Evolutionary conservation across 2,113 vertebrate species (phyloP).

Genomic region (Brevimyrus niger): DNA sequence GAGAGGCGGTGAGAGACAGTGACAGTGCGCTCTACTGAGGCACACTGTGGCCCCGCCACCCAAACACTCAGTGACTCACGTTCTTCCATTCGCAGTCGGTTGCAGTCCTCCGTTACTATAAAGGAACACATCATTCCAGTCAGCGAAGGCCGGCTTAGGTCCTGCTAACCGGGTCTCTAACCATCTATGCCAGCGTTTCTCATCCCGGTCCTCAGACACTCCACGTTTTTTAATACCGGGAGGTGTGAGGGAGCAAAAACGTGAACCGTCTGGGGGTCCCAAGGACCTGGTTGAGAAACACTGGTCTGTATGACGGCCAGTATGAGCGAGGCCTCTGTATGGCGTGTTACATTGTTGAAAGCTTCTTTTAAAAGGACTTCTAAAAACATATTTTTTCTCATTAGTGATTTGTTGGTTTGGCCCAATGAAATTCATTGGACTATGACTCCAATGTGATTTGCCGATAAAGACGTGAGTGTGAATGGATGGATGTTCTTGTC

Average conservation of each 20-base stretch:
- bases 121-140: slow-evolving; percentile 60
- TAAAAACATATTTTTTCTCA: not conserved
- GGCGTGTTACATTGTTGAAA: not conserved
- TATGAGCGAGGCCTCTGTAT: not conserved
- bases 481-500: not conserved
- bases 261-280: not conserved
- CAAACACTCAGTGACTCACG: slow-evolving; percentile 57
- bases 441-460: not conserved
- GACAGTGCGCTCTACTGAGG: not conserved
- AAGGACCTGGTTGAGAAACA: not conserved
- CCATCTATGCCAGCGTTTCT: not conserved
- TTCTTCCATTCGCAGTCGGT: slow-evolving; percentile 61
- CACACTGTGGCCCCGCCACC: slow-evolving; percentile 50
- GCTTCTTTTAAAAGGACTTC: not conserved
- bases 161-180: not conserved
- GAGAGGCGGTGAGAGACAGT: not conserved
- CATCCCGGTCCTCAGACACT: not conserved
- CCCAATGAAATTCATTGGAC: not conserved
- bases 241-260: not conserved
- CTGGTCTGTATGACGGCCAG: not conserved
- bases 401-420: not conserved
- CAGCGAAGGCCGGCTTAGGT: slow-evolving; percentile 16
- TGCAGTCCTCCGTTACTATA: slow-evolving; percentile 55
- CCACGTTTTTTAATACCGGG: not conserved
- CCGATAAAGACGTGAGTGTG: not conserved